These are phyloP conservation scores for Myrmecophaga tridactyla DNA, from an alignment of 2,113 vertebrate species.

Conservation along the genomic window DNA sequence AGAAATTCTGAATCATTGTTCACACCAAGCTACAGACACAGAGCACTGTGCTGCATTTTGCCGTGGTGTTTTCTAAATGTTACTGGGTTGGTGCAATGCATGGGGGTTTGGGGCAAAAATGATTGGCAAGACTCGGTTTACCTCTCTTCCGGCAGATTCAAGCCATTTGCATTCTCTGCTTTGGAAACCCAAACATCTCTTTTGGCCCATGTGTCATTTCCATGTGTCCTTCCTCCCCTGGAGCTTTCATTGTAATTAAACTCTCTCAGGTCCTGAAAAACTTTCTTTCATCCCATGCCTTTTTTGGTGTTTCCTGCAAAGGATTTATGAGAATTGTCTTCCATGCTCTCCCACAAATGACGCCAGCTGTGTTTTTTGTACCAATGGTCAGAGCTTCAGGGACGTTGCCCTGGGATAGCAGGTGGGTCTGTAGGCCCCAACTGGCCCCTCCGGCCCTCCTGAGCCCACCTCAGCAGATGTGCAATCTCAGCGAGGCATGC, in stretches of 20 bases:
- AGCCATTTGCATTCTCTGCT: not conserved
- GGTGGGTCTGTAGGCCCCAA: not conserved
- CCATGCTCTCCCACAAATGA: not conserved
- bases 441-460: no score
- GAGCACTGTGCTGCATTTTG: not conserved
- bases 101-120: not conserved
- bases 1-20: not conserved
- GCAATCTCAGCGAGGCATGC: not conserved
- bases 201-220: no score
- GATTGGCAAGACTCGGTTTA: rapidly evolving
- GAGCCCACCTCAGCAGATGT: rapidly evolving
- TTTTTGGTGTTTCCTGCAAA: rapidly evolving
- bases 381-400: not conserved
- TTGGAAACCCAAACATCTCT: not conserved
- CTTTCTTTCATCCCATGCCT: rapidly evolving
- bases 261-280: not conserved
- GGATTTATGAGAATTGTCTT: not conserved
- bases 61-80: rapidly evolving
- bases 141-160: not conserved
- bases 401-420: rapidly evolving
- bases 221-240: not conserved
- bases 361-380: rapidly evolving
- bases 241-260: not conserved
- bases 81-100: not conserved
- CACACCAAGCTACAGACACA: not conserved